Conservation (phyloP, 1,140 invertebrate genomes). For the Sitophilus oryzae region DNA sequence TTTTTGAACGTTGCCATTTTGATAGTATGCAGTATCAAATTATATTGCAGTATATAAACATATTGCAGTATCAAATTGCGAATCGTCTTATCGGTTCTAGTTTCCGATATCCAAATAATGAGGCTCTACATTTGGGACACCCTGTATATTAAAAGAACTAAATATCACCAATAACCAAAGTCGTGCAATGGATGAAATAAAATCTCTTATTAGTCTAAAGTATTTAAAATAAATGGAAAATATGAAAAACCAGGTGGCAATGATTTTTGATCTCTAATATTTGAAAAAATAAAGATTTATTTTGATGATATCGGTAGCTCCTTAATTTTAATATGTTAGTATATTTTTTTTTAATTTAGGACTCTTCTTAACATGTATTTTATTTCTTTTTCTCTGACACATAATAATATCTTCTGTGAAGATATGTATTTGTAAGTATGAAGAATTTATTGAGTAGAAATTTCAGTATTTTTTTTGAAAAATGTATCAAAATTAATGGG, state of each 20-base stretch:
- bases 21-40: too few relatives aligned
- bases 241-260: constrained; percentile 64
- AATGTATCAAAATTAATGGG: constrained; percentile 18
- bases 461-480: neutral
- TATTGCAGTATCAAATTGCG: too few relatives aligned
- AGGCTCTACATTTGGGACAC: too few relatives aligned
- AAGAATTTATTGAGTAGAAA: too few relatives aligned
- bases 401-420: constrained; percentile 33
- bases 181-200: too few relatives aligned
- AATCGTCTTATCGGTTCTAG: too few relatives aligned
- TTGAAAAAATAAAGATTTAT: constrained; percentile 12
- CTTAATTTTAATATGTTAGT: constrained; percentile 34
- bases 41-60: too few relatives aligned
- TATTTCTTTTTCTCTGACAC: constrained; percentile 5
- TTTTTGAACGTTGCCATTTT: too few relatives aligned
- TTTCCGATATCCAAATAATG: too few relatives aligned
- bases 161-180: neutral
- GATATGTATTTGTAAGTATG: constrained; percentile 8
- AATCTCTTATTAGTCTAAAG: too few relatives aligned
- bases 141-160: neutral
- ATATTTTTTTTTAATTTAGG: constrained; percentile 38
- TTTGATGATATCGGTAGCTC: constrained; percentile 39
- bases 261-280: constrained; percentile 62
- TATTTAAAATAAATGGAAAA: too few relatives aligned
- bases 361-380: constrained; percentile 36